These are phyloP conservation scores for Anoplius nigerrimus DNA, from an alignment of 2,888 invertebrate species.

Conservation along the genomic window DNA sequence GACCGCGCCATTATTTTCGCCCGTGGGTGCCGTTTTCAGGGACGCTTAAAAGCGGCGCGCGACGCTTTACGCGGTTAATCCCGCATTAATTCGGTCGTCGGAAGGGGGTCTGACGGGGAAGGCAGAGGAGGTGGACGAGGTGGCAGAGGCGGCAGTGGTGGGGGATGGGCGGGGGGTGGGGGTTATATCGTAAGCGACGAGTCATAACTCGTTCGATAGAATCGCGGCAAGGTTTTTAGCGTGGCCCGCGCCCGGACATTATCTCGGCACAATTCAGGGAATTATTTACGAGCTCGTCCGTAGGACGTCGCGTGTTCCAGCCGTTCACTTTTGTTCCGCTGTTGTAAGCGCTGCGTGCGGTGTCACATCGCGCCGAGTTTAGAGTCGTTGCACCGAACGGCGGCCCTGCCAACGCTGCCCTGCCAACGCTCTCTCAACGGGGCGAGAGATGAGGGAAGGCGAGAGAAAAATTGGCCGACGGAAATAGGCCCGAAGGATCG, in stretches of 20 bases:
- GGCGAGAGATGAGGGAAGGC: not conserved
- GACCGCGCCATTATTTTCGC: too few species aligned
- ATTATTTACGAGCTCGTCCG: constrained; percentile 9
- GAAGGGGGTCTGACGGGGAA: too few species aligned
- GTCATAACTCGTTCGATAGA: constrained; percentile 4
- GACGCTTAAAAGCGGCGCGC: not conserved
- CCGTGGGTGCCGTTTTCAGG: too few species aligned
- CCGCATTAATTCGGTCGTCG: constrained; percentile 1
- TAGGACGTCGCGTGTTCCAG: constrained; percentile 5
- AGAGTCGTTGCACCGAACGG: not conserved
- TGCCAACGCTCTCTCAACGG: not conserved
- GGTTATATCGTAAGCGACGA: constrained; percentile 3
- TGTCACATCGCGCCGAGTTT: not conserved
- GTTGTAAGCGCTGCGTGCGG: not conserved
- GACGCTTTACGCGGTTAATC: not conserved
- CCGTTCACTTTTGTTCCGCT: constrained; percentile 1
- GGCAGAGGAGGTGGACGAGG: too few species aligned
- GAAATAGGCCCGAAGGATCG: constrained; percentile 2
- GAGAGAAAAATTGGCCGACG: not conserved
- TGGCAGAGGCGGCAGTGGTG: too few species aligned
- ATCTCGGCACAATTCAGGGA: constrained; percentile 1
- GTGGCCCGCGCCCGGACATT: constrained; percentile 1
- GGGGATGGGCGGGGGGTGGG: too few species aligned
- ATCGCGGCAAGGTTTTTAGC: constrained; percentile 7
- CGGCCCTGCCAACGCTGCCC: not conserved